Evolutionary conservation across 2,797 vertebrate species (phyloP).

Genomic region (Ciconia nigra): DNA sequence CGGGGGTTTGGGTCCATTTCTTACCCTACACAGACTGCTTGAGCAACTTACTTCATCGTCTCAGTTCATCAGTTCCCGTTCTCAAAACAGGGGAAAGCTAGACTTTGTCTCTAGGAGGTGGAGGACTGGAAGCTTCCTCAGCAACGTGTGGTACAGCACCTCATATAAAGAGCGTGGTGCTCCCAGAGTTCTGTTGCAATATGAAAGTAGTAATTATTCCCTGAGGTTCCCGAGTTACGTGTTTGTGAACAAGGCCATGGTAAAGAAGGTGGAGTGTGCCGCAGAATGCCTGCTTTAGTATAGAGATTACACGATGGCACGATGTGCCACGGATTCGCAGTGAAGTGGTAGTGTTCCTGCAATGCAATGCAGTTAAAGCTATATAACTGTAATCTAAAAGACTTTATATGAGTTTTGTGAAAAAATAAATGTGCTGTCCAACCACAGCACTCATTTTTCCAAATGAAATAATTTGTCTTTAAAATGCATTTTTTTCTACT

Average conservation of each 20-base stretch:
- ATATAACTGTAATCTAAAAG: not conserved
- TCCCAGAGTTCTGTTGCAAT: not conserved
- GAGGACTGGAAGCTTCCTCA: not conserved
- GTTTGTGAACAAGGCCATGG: rapidly evolving
- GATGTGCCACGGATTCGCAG: rapidly evolving
- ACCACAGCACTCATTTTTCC: conserved; percentile 35
- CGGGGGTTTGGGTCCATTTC: not conserved
- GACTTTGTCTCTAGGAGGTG: not conserved
- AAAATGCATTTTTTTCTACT: not conserved
- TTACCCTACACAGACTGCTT: not conserved
- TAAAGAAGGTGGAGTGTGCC: rapidly evolving
- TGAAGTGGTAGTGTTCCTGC: not conserved
- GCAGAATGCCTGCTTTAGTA: not conserved
- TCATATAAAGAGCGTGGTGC: not conserved
- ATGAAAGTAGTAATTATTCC: not conserved
- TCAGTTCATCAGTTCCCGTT: not conserved
- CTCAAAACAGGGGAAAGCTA: not conserved
- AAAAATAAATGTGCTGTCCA: conserved; percentile 17
- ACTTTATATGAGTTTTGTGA: not conserved
- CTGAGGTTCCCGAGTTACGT: rapidly evolving
- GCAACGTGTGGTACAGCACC: not conserved
- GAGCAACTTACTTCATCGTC: rapidly evolving
- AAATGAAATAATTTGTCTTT: not conserved
- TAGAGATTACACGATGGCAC: not conserved
- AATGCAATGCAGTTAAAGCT: rapidly evolving